Percentiles rank a stretch among this genome's conserved stretches.
phyloP scores from a whole-genome alignment of 1,140 invertebrate genomes.

The Daktulosphaira vitifoliae region DNA sequence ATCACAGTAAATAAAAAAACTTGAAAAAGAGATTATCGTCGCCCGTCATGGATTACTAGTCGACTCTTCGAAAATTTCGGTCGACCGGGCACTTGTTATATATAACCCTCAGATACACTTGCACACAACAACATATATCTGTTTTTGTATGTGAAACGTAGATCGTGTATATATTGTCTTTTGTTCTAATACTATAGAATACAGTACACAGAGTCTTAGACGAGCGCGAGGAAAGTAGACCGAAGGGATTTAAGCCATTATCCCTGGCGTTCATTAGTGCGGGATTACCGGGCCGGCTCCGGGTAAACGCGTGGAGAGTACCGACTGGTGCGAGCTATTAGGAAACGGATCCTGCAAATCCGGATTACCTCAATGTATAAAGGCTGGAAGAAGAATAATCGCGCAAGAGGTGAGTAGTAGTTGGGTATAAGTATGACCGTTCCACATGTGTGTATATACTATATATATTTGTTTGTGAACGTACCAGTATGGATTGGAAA shows the following conservation, averaged over 20 bases:
- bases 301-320: conserved; percentile 2
- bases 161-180: too few relatives aligned
- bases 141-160: too few relatives aligned
- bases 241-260: conserved; percentile 33
- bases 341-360: conserved; percentile 29
- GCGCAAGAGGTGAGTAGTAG: too few relatives aligned
- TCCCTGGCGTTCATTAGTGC: conserved; percentile 31
- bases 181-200: too few relatives aligned
- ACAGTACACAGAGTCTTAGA: neutral
- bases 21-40: too few relatives aligned
- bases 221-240: neutral
- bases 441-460: neutral
- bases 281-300: conserved; percentile 27
- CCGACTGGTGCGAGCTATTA: conserved; percentile 24
- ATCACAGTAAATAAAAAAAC: too few relatives aligned
- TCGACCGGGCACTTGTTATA: neutral
- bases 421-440: neutral
- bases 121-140: neutral
- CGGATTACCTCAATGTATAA: conserved; percentile 27
- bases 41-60: too few relatives aligned
- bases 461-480: neutral
- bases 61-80: too few relatives aligned
- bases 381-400: too few relatives aligned
- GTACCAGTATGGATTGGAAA: neutral
- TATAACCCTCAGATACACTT: neutral